These are phyloP conservation scores for Bombus balteatus DNA, from an alignment of 1,140 invertebrate species.

Conservation along the genomic window DNA sequence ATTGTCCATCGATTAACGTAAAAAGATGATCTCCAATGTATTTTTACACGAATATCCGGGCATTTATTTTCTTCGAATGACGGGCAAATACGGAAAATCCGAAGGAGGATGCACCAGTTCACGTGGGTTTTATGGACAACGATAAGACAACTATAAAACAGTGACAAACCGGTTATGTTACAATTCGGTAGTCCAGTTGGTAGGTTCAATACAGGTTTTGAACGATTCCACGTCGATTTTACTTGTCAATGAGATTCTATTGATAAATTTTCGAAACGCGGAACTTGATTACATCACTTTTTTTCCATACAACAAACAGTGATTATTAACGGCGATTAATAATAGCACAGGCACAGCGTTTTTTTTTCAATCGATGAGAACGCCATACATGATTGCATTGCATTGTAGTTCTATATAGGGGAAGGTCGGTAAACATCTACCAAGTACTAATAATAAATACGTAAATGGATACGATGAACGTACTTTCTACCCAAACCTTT, in stretches of 20 bases:
- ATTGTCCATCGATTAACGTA: too few relatives aligned
- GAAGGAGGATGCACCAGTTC: not conserved
- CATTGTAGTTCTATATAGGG: constrained; percentile 7
- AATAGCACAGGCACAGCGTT: constrained; percentile 7
- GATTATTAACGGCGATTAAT: constrained; percentile 16
- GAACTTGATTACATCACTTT: not conserved
- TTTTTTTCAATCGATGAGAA: constrained; percentile 16
- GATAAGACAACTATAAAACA: constrained; percentile 39
- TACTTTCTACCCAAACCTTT: not conserved
- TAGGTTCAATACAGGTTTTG: constrained; percentile 13
- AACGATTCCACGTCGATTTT: not conserved
- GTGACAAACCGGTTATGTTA: not conserved
- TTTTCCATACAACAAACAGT: not conserved
- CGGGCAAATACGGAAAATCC: not conserved
- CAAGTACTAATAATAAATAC: constrained; percentile 30
- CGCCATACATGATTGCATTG: not conserved
- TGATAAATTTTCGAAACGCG: not conserved
- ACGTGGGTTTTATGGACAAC: not conserved
- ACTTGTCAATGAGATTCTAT: not conserved
- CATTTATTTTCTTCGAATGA: not conserved
- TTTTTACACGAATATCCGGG: not conserved
- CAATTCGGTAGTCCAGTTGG: constrained; percentile 9
- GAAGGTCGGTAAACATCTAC: constrained; percentile 30
- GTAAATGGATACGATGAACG: not conserved
- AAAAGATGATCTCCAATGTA: not conserved